Evolutionary conservation across 2,888 invertebrate species (phyloP).

Genomic region (Camponotus fellah): DNA sequence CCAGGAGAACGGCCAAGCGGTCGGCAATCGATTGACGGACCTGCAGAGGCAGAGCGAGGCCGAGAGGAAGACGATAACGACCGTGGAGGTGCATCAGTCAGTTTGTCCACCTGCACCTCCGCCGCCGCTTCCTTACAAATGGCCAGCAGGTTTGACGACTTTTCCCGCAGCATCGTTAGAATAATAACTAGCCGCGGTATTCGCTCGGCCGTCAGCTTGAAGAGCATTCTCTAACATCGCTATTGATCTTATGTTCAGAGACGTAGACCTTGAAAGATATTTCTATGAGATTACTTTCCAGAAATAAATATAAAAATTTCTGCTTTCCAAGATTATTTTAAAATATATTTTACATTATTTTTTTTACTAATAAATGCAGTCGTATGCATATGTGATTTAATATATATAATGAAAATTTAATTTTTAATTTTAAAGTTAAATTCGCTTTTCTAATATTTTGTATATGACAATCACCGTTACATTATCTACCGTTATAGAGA

Average conservation of each 20-base stretch:
- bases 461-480: background rate
- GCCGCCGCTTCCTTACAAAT: constrained; percentile 83
- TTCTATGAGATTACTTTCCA: background rate
- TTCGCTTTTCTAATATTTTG: background rate
- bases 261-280: background rate
- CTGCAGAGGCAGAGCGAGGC: constrained; percentile 85
- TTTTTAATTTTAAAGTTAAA: background rate
- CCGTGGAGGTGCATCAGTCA: constrained; percentile 91
- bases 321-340: background rate
- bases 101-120: constrained; percentile 84
- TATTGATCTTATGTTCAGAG: background rate
- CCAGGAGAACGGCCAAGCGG: constrained; percentile 80
- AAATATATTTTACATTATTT: background rate
- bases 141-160: constrained; percentile 81
- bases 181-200: constrained; percentile 25
- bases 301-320: background rate
- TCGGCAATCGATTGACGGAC: constrained; percentile 75
- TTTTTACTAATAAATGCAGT: background rate
- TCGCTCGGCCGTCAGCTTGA: constrained; percentile 9
- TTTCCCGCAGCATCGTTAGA: constrained; percentile 40
- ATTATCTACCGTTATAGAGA: constrained; percentile 70
- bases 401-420: background rate
- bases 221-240: background rate
- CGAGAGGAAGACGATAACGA: constrained; percentile 89
- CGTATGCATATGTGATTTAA: background rate